phyloP scores from a whole-genome alignment of 2,113 vertebrate species.

The Anarhynchus alexandrinus region DNA sequence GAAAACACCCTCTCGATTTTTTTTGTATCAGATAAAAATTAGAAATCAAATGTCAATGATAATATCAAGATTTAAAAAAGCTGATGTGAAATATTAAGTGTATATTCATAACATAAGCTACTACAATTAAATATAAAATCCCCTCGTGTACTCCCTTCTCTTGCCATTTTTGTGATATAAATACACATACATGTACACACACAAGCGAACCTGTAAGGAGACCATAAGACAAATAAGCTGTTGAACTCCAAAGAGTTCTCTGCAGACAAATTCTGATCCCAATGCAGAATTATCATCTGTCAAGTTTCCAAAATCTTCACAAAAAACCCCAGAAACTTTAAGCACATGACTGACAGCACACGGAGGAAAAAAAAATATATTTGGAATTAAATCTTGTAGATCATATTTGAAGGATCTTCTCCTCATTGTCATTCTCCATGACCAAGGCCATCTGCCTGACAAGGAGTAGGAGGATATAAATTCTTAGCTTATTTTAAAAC shows the following conservation, averaged over 20 bases:
- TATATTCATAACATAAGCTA: neutral
- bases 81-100: neutral
- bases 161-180: neutral
- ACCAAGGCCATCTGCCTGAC: slow-evolving; percentile 22
- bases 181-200: neutral
- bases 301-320: neutral
- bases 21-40: neutral
- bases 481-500: slow-evolving; percentile 3
- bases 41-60: neutral
- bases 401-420: slow-evolving; percentile 23
- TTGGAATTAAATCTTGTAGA: slow-evolving; percentile 16
- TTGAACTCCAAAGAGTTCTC: neutral
- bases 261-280: neutral
- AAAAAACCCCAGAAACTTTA: neutral
- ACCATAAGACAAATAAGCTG: neutral
- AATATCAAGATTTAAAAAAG: neutral
- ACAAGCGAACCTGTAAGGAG: neutral
- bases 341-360: neutral
- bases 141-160: neutral
- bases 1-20: neutral
- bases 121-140: neutral
- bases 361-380: neutral
- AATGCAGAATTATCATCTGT: neutral
- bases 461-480: slow-evolving; percentile 34
- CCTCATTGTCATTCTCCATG: slow-evolving; percentile 1